A percentile compares a stretch with the other conserved stretches of the same genome.
Evolutionary conservation across 2,888 invertebrate species (phyloP).

Genomic region (Stenodera caucasica): DNA sequence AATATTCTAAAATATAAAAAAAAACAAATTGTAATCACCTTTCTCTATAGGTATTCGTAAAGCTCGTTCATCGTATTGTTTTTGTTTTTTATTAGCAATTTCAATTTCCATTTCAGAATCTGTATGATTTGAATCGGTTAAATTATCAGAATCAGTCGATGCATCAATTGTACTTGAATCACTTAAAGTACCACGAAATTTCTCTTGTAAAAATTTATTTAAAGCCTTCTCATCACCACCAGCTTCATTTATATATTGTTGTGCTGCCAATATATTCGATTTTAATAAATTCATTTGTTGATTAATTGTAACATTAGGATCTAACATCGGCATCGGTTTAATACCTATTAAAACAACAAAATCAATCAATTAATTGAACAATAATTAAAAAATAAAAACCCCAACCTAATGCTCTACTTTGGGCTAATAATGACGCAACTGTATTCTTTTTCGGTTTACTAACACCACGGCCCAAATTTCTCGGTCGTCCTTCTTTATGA

Average conservation of each 20-base stretch:
- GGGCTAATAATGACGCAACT: conserved; percentile 83
- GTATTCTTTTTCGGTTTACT: conserved; percentile 93
- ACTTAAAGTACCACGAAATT: conserved; percentile 60
- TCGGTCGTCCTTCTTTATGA: conserved; percentile 75
- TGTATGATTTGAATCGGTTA: conserved; percentile 63
- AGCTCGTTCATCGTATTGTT: conserved; percentile 62
- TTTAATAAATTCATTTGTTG: conserved; percentile 62
- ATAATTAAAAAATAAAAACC: conserved; percentile 4
- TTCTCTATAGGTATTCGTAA: conserved; percentile 67
- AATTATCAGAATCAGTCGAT: conserved; percentile 63
- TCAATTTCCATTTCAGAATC: conserved; percentile 60
- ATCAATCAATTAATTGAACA: not conserved
- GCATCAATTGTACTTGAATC: conserved; percentile 62
- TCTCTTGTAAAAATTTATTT: conserved; percentile 60
- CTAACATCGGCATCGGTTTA: conserved; percentile 67
- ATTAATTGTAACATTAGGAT: conserved; percentile 60
- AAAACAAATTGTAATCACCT: conserved; percentile 43
- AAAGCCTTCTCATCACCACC: conserved; percentile 55
- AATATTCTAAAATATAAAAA: conserved; percentile 4
- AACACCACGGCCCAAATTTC: conserved; percentile 83
- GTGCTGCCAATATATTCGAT: conserved; percentile 69
- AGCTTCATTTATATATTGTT: conserved; percentile 59
- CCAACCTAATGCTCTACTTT: conserved; percentile 75
- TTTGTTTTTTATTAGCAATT: conserved; percentile 54
- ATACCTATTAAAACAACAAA: conserved; percentile 55